Evolutionary conservation across 2,888 invertebrate species (phyloP).

Genomic region (Dynastes tityus): DNA sequence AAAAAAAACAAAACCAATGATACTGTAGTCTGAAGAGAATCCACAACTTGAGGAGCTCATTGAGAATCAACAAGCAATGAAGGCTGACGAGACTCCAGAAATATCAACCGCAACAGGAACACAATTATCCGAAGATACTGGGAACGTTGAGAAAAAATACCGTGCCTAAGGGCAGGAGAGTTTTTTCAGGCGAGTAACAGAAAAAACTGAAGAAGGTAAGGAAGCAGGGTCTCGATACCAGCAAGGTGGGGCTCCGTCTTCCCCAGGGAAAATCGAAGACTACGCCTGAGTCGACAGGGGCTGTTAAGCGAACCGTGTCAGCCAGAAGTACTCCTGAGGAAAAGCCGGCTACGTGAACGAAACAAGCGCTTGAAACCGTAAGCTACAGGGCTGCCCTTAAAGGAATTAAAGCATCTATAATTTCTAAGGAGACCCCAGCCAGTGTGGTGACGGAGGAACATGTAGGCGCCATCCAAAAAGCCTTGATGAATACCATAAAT

Average conservation of each 20-base stretch:
- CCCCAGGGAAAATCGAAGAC: neutral
- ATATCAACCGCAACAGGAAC: neutral
- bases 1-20: too few species aligned
- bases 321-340: neutral
- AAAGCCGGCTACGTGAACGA: neutral
- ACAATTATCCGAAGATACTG: too few species aligned
- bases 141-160: neutral
- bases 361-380: neutral
- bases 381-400: neutral
- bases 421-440: neutral
- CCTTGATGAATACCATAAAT: conserved; percentile 13
- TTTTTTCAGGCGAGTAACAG: neutral
- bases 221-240: conserved; percentile 15
- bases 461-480: neutral
- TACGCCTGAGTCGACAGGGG: neutral
- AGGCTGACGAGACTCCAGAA: neutral
- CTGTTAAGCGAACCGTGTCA: neutral
- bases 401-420: neutral
- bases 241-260: neutral
- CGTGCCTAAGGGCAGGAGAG: neutral
- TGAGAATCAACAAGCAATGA: neutral
- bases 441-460: too few species aligned
- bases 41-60: neutral
- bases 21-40: too few species aligned
- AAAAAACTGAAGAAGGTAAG: conserved; percentile 18